Percentiles rank a stretch among this genome's conserved stretches.
Conservation (phyloP, 2,113 vertebrate genomes). For the Drymodes brunneopygia region DNA sequence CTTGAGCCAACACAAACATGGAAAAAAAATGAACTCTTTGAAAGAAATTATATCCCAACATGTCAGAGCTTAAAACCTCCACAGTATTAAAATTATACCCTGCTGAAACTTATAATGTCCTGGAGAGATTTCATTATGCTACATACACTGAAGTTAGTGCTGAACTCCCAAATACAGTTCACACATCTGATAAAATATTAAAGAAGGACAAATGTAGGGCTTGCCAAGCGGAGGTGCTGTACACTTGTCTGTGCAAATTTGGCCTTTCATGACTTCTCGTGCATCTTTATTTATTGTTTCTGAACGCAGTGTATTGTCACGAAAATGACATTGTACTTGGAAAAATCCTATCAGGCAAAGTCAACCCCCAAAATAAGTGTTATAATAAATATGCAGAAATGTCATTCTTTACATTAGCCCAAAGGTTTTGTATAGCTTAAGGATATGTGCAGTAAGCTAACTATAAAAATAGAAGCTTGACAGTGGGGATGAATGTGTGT, state of each 20-base stretch:
- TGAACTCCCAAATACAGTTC: slow-evolving; percentile 16
- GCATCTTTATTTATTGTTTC: slow-evolving; percentile 60
- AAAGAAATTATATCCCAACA: slow-evolving; percentile 39
- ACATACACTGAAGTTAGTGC: background rate
- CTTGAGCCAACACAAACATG: background rate
- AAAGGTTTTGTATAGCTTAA: slow-evolving; percentile 83
- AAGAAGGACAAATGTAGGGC: slow-evolving; percentile 49
- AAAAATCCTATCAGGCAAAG: slow-evolving; percentile 75
- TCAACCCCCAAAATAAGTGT: slow-evolving; percentile 74
- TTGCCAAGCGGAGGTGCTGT: background rate
- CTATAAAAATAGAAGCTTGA: slow-evolving; percentile 83
- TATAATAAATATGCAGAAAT: slow-evolving; percentile 80
- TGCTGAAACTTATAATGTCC: slow-evolving; percentile 20
- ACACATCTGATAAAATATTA: slow-evolving; percentile 48
- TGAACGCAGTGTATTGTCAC: slow-evolving; percentile 57
- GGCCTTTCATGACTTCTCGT: slow-evolving; percentile 62
- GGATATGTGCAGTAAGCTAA: slow-evolving; percentile 76
- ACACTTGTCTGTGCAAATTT: slow-evolving; percentile 54
- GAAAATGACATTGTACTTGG: slow-evolving; percentile 71
- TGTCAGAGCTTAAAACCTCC: slow-evolving; percentile 30
- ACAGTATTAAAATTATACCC: background rate
- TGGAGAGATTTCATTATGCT: slow-evolving; percentile 43
- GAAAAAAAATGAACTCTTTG: slow-evolving; percentile 24
- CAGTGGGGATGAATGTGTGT: slow-evolving; percentile 79
- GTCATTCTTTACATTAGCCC: slow-evolving; percentile 79